Conservation (phyloP, 2,888 invertebrate genomes). For the Tipula vernalis region DNA sequence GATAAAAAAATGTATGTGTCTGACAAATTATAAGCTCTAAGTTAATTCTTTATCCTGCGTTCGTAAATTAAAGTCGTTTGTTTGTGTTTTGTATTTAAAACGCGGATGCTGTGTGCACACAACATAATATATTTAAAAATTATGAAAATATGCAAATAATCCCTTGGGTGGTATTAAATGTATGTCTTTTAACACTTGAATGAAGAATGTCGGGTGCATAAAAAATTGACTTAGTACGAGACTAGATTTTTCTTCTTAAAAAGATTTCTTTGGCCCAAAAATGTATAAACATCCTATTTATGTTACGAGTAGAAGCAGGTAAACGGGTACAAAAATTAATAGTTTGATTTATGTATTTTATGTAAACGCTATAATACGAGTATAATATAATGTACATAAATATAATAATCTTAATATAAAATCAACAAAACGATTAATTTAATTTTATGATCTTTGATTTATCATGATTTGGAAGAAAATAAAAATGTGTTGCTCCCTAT, state of each 20-base stretch:
- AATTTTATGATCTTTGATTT: not conserved
- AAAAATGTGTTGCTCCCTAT: not conserved
- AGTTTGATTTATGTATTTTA: not conserved
- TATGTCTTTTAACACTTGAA: not conserved
- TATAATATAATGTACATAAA: not conserved
- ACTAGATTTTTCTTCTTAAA: not conserved
- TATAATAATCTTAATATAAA: not conserved
- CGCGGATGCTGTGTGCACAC: not conserved
- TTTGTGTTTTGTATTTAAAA: not conserved
- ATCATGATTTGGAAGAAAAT: not conserved
- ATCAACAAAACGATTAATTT: not conserved
- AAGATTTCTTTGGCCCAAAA: not conserved
- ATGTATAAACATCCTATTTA: not conserved
- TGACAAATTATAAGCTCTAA: not conserved
- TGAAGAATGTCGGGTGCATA: not conserved
- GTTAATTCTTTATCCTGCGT: not conserved
- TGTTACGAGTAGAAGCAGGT: not conserved
- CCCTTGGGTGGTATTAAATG: not conserved
- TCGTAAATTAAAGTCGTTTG: not conserved
- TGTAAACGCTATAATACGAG: not conserved
- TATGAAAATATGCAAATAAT: not conserved
- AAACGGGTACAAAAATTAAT: not conserved
- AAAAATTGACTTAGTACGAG: not conserved
- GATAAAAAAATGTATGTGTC: not conserved
- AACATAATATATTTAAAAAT: no score